Base-by-base conservation (phyloP, 2,797 vertebrate genomes). In the Sciurus vulgaris region DNA sequence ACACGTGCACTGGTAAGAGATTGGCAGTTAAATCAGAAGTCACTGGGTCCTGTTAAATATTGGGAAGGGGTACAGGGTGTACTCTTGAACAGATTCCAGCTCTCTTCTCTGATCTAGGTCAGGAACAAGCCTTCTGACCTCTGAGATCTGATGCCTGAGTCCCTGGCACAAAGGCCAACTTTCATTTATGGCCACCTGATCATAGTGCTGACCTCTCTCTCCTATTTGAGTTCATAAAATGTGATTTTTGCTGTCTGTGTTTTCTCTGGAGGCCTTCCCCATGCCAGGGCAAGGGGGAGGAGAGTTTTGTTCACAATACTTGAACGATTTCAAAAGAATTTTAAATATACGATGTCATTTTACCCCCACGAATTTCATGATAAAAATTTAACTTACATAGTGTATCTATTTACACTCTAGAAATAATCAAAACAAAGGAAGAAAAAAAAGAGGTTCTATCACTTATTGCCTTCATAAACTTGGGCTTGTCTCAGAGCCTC, bases 121-220 rank as follows among this genome's bases (percentile, higher is more conserved):
- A 10, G 30, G 41, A 61, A 79, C 83, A 47, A 93, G 56, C 73
- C 51, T 51, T 72, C 76, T 85, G 89, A 96, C 49, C 93, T 73
- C 76, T 89, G 56, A 13, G 15, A 38, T 74, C 90, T 74, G 73
- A 78, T 81, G 67, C 91, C 73, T 20, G 13, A 13, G 4, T 70
- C 14, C 22, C 6, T 22, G 63, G 93, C 84, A 73, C 76, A 91
- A 96, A 96, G 92, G 90, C 33, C 67, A 87, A 73, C n/a, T 87
- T 86, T 87, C 73, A 28, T 61, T 89, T 91, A 83, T 56, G 26
- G 51, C 49, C n/a, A 33, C n/a, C 33, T 72, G 30, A 38, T 81
- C 91, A 44, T 20, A 82, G 54, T 67, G 61, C 38, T 13, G 14
- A 22, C 35, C 9, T 54, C 12, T 69, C 33, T 61, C 12, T 69